These are phyloP conservation scores for Halotydeus destructor DNA, from an alignment of 1,140 invertebrate species.

Conservation along the genomic window DNA sequence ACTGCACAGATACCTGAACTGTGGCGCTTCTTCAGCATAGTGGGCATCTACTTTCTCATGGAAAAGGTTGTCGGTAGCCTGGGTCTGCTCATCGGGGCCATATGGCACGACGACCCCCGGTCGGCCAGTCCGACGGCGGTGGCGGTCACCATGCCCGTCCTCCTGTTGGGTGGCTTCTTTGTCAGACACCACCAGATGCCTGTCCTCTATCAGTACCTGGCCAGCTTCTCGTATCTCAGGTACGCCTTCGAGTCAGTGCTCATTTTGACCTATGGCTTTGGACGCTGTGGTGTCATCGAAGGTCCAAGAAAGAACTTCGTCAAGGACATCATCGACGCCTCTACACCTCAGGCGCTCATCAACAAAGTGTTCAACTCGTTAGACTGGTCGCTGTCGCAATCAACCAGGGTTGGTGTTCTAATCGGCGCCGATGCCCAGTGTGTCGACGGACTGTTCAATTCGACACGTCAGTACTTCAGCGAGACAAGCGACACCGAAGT, in stretches of 20 bases:
- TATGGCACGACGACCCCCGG: constrained; percentile 11
- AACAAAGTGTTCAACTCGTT: too few species aligned
- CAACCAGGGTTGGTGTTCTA: too few species aligned
- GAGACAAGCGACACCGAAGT: too few species aligned
- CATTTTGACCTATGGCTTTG: constrained; percentile 71
- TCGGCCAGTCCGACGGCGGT: constrained; percentile 70
- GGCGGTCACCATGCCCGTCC: constrained; percentile 62
- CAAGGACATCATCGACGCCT: too few species aligned
- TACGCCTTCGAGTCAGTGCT: constrained; percentile 79
- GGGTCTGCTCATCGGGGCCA: too few species aligned
- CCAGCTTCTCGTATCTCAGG: constrained; percentile 69
- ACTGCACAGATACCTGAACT: constrained; percentile 32
- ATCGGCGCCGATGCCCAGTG: too few species aligned
- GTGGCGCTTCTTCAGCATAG: constrained; percentile 56
- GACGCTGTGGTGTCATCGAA: constrained; percentile 31
- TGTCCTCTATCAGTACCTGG: constrained; percentile 38
- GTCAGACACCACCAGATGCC: constrained; percentile 78
- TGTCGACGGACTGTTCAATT: too few species aligned
- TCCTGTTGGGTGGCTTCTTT: constrained; percentile 70
- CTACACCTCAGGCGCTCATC: too few species aligned
- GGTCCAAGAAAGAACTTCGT: too few species aligned
- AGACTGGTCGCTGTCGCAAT: too few species aligned
- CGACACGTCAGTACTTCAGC: too few species aligned
- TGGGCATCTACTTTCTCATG: too few species aligned
- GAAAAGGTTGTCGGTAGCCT: constrained; percentile 6